Base-by-base conservation (phyloP, 2,888 invertebrate species). In the Platycnemis pennipes region DNA sequence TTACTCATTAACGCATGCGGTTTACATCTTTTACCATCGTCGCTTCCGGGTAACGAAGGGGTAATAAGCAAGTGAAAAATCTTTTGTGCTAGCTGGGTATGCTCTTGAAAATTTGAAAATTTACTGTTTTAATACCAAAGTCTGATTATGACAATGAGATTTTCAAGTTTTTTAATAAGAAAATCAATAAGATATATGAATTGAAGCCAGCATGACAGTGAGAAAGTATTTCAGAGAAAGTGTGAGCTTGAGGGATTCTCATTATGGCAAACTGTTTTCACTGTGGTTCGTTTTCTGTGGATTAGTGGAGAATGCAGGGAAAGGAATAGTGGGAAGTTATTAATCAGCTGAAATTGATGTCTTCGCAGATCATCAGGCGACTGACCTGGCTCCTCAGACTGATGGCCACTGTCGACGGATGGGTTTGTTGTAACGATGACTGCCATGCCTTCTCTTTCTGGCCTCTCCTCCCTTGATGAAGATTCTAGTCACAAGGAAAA, bases 331-430 rank as follows among this genome's bases (percentile, higher is more conserved):
- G 22, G 44, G 63, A 63, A 69, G 91, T 91, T 91, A 63, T 69
- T 91, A 69, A 63, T 91, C 91, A 63, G 44, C 63, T 91, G 56
- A 91, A 63, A 91, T 91, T 91, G 91, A 91, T 91, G 91, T 91
- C 91, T 63, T 69, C 91, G 63, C 63, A 91, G 91, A 91, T 91
- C 91, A 91, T 91, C 91, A 91, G 77, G 44, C 91, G 63, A 91
- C 91, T 91, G 91, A 91, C 91, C 91, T 91, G 91, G 91, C 63
- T 91, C 91, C 69, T 95, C 95, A 94, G 95, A 95, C 46, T 95
- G 95, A 94, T 95, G 95, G 94, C 97, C 95, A 97, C 97, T 96
- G 95, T 96, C 97, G 77, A 96, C 96, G 1, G 96, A 97, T 94
- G 96, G 96, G 95, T 97, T 96, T 88, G 96, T 96, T 19, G 95